These are phyloP conservation scores for Rhodeus uyekii DNA, from an alignment of 2,797 vertebrate genomes.

Conservation along the genomic window DNA sequence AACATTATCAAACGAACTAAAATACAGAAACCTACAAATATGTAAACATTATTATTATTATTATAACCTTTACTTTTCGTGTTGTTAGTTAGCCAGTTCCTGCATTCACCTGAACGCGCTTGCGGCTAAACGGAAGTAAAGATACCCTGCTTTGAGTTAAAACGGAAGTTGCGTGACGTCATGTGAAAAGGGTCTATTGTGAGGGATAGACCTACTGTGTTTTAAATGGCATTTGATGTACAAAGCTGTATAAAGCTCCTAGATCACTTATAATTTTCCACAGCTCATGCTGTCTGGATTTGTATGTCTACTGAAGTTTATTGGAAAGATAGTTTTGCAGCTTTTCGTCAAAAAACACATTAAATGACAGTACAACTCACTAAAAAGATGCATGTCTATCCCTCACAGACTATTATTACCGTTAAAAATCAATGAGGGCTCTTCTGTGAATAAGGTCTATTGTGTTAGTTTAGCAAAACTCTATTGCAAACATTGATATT, in stretches of 20 bases:
- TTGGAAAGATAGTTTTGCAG: not conserved
- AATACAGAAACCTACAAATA: no score
- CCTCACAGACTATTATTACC: not conserved
- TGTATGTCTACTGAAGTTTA: not conserved
- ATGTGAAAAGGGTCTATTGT: no score
- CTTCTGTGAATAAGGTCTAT: not conserved
- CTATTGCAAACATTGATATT: not conserved
- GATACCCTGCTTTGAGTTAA: no score
- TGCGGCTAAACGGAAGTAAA: no score
- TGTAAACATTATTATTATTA: no score
- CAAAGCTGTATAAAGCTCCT: not conserved
- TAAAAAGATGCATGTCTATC: not conserved
- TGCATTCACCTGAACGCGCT: no score
- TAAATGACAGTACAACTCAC: not conserved
- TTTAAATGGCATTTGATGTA: not conserved
- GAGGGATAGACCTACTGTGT: not conserved
- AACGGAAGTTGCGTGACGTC: no score
- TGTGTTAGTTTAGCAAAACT: not conserved
- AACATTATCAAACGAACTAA: no score
- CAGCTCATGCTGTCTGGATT: not conserved
- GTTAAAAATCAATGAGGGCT: not conserved
- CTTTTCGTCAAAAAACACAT: not conserved
- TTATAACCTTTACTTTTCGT: no score
- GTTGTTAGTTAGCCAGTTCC: no score
- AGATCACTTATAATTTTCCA: not conserved